These are phyloP conservation scores for Dicranocentrus wangi DNA, from an alignment of 2,888 invertebrate genomes.

Conservation along the genomic window DNA sequence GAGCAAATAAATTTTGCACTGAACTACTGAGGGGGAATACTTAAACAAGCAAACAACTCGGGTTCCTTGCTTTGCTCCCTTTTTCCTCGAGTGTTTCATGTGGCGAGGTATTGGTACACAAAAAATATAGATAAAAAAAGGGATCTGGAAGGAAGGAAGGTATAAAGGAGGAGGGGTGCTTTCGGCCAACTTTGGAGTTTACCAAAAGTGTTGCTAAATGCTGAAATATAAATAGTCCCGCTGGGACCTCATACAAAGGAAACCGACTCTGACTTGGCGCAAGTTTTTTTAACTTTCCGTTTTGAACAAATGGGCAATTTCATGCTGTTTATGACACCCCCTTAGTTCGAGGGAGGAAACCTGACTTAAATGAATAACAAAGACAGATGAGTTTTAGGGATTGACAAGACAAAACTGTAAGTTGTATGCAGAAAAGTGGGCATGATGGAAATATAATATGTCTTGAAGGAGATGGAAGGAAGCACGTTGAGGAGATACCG, in stretches of 20 bases:
- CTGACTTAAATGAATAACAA: not conserved
- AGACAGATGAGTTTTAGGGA: not conserved
- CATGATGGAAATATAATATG: too few relatives aligned
- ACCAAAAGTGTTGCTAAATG: constrained; percentile 32
- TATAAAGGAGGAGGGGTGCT: not conserved
- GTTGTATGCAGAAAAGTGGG: too few relatives aligned
- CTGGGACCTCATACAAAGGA: constrained; percentile 29
- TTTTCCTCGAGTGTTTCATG: too few relatives aligned
- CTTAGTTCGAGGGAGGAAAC: not conserved
- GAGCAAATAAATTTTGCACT: not conserved
- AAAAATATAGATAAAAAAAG: not conserved
- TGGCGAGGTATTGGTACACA: not conserved
- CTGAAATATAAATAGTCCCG: constrained; percentile 44
- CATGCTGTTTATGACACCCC: constrained; percentile 41
- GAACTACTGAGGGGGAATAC: too few relatives aligned
- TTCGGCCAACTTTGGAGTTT: not conserved
- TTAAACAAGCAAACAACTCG: too few relatives aligned
- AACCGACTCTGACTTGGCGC: constrained; percentile 18
- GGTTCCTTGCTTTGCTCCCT: too few relatives aligned
- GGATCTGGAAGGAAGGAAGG: not conserved
- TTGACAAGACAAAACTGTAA: not conserved
- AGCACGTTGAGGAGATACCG: not conserved
- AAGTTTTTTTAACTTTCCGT: constrained; percentile 38
- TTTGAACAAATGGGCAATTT: constrained; percentile 35
- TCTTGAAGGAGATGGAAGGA: not conserved